A percentile compares a stretch with the other conserved stretches of the same genome.
Evolutionary conservation across 2,113 vertebrate genomes (phyloP).

Genomic region (Agapornis roseicollis): DNA sequence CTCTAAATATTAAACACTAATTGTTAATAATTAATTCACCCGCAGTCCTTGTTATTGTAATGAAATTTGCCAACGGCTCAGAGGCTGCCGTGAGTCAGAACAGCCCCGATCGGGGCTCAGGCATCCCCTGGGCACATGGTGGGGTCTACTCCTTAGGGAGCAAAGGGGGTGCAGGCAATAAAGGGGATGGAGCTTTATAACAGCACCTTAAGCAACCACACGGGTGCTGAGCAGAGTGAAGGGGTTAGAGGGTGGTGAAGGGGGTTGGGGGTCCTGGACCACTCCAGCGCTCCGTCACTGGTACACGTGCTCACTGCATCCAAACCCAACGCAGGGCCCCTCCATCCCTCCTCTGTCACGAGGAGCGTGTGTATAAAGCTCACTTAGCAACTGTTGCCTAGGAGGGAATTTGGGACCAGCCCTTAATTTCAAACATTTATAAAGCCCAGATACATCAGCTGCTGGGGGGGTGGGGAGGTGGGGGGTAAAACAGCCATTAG

Average conservation of each 20-base stretch:
- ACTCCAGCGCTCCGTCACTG: neutral
- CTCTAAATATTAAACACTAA: conserved; percentile 64
- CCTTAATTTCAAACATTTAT: conserved; percentile 54
- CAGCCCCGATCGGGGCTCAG: neutral
- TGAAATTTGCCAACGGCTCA: neutral
- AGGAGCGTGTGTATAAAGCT: conserved; percentile 42
- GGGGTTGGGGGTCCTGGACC: neutral
- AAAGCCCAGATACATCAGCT: neutral
- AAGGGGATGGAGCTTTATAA: neutral
- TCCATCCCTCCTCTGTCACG: neutral
- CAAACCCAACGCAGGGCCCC: neutral
- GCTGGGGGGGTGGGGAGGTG: neutral
- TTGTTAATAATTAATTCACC: conserved; percentile 56
- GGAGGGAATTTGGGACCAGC: conserved; percentile 63
- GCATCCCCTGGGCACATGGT: neutral
- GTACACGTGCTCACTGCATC: neutral
- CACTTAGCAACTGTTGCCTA: conserved; percentile 65
- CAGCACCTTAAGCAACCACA: neutral
- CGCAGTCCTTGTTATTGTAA: conserved; percentile 59
- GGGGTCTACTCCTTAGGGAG: neutral
- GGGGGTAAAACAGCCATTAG: neutral
- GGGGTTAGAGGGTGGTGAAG: neutral
- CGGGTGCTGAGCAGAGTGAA: fast-evolving
- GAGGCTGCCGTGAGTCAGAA: neutral
- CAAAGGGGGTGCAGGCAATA: neutral